These are phyloP conservation scores for Synergus laeviventris DNA, from an alignment of 2,888 invertebrate genomes.

Conservation along the genomic window DNA sequence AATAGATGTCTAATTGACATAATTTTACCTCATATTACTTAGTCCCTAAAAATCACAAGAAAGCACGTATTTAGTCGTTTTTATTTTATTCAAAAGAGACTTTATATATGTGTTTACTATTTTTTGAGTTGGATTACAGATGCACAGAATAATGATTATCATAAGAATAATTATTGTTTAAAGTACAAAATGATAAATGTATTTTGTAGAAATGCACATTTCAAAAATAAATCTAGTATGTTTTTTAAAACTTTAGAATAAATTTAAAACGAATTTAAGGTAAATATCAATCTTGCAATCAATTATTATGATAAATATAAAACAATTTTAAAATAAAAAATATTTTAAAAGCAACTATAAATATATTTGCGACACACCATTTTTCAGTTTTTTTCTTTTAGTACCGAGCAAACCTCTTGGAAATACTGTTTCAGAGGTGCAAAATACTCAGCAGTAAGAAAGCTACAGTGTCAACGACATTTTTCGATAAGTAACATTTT, in stretches of 20 bases:
- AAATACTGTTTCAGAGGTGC: not conserved
- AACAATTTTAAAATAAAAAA: not conserved
- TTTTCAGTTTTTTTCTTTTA: not conserved
- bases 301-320: not conserved
- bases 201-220: not conserved
- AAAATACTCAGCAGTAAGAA: conserved; percentile 8
- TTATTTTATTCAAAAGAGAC: not conserved
- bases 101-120: not conserved
- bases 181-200: not conserved
- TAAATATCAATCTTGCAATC: not conserved
- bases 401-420: not conserved
- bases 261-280: not conserved
- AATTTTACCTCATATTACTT: too few species aligned
- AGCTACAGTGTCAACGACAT: conserved; percentile 5
- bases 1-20: not conserved
- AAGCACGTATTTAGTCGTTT: too few species aligned
- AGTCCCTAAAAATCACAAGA: not conserved
- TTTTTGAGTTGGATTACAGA: not conserved
- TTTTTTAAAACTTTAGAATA: not conserved
- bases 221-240: not conserved
- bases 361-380: not conserved
- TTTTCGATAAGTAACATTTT: not conserved
- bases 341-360: not conserved
- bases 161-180: not conserved
- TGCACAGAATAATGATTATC: not conserved